A percentile compares a stretch with the other conserved stretches of the same genome.
Conservation (phyloP, 1,140 invertebrate species). For the Drosophila pachea region DNA sequence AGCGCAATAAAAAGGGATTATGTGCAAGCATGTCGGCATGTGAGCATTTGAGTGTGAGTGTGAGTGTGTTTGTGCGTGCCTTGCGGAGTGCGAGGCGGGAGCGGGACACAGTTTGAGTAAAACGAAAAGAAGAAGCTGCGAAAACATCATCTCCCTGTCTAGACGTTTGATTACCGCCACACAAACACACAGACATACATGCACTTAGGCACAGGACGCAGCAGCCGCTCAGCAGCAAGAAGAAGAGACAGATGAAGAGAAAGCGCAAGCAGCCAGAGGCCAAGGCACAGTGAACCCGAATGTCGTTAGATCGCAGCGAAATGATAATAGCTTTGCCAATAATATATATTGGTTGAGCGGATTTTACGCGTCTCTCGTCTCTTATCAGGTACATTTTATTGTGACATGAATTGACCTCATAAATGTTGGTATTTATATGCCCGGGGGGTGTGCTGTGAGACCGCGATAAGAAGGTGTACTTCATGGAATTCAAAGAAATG, state of each 20-base stretch:
- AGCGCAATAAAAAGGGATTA: conserved; percentile 74
- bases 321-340: conserved; percentile 42
- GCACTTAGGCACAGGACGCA: conserved; percentile 37
- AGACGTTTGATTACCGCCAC: conserved; percentile 72
- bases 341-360: conserved; percentile 47
- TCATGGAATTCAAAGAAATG: too few relatives aligned
- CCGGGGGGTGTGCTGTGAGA: neutral
- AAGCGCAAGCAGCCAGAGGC: conserved; percentile 25
- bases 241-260: conserved; percentile 10
- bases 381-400: conserved; percentile 46
- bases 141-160: conserved; percentile 53
- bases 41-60: conserved; percentile 27
- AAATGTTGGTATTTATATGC: neutral
- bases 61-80: conserved; percentile 21
- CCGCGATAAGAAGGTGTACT: neutral
- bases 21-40: conserved; percentile 31
- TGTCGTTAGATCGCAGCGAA: conserved; percentile 32
- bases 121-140: conserved; percentile 61
- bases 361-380: conserved; percentile 24
- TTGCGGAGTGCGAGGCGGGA: neutral
- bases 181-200: conserved; percentile 42
- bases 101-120: conserved; percentile 15
- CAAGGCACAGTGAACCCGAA: conserved; percentile 56
- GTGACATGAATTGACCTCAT: conserved; percentile 1
- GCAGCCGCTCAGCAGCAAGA: conserved; percentile 19